Percentiles rank a stretch among this genome's conserved stretches.
Evolutionary conservation across 2,888 invertebrate species (phyloP).

Genomic region (Heteropelma amictum): DNA sequence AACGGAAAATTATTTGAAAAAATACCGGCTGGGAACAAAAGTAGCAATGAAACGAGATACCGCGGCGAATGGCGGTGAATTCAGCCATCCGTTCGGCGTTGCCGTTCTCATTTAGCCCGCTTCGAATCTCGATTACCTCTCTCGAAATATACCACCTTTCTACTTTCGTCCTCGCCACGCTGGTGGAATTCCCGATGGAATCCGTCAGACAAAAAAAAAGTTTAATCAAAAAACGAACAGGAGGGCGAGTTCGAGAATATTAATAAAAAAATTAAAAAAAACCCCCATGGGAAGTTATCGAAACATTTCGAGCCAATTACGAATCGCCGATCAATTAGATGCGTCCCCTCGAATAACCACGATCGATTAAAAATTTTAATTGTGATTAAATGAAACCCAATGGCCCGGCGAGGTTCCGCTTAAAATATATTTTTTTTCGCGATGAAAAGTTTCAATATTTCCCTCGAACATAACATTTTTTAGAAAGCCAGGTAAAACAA

Average conservation of each 20-base stretch:
- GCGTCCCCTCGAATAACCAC: not conserved
- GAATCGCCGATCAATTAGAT: conserved; percentile 14
- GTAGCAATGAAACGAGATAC: conserved; percentile 8
- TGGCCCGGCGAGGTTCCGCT: too few species aligned
- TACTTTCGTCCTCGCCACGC: not conserved
- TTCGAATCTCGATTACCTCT: conserved; percentile 1
- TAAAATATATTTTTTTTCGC: too few species aligned
- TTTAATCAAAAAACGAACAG: not conserved
- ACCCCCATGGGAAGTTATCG: too few species aligned
- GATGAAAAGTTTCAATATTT: too few species aligned
- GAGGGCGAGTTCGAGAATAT: not conserved
- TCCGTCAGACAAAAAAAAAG: not conserved
- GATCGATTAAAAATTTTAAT: too few species aligned
- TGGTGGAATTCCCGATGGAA: not conserved
- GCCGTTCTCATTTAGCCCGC: not conserved
- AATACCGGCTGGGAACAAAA: not conserved
- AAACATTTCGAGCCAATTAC: too few species aligned
- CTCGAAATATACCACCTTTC: not conserved
- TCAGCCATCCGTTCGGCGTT: not conserved
- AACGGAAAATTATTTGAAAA: too few species aligned
- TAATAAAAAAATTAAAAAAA: too few species aligned
- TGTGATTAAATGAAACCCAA: not conserved
- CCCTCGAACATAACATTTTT: not conserved
- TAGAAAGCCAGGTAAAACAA: not conserved
- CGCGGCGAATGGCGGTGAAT: not conserved